These are phyloP conservation scores for Catajapyx aquilonaris DNA, from an alignment of 1,140 invertebrate species.

Conservation along the genomic window DNA sequence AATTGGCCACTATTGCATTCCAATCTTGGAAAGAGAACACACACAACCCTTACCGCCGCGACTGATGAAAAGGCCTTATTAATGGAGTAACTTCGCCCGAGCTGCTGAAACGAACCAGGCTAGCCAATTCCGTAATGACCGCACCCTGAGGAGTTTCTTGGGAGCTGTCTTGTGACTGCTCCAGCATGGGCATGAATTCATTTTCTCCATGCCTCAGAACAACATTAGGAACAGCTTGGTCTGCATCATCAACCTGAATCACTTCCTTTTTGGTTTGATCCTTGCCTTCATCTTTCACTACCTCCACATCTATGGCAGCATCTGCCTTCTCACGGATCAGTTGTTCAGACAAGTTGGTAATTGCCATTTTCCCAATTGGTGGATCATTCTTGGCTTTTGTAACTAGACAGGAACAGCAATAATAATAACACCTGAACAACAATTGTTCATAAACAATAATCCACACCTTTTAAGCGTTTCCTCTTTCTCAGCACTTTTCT, in stretches of 20 bases:
- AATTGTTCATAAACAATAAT: too few species aligned
- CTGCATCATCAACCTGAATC: slow-evolving; percentile 9
- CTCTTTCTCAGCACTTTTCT: slow-evolving; percentile 22
- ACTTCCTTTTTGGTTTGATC: slow-evolving; percentile 14
- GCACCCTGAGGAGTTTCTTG: slow-evolving; percentile 18
- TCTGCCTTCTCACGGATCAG: too few species aligned
- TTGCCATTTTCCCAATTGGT: too few species aligned
- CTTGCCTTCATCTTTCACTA: slow-evolving; percentile 16
- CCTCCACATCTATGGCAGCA: background rate
- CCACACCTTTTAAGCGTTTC: slow-evolving; percentile 15
- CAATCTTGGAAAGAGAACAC: too few species aligned
- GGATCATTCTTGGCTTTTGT: too few species aligned
- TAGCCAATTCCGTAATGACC: slow-evolving; percentile 27
- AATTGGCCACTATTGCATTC: slow-evolving; percentile 5
- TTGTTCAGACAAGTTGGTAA: too few species aligned
- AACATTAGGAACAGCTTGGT: slow-evolving; percentile 13
- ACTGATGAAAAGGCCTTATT: too few species aligned
- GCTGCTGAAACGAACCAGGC: slow-evolving; percentile 21
- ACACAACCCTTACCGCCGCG: slow-evolving; percentile 4
- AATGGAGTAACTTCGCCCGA: too few species aligned
- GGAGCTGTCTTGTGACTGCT: slow-evolving; percentile 20
- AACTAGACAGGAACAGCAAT: too few species aligned
- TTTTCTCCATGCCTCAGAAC: slow-evolving; percentile 11
- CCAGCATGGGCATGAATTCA: slow-evolving; percentile 22
- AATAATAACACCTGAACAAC: too few species aligned